Percentiles rank a stretch among this genome's conserved stretches.
phyloP scores from a whole-genome alignment of 2,888 invertebrate species.

The Microdon myrmicae region DNA sequence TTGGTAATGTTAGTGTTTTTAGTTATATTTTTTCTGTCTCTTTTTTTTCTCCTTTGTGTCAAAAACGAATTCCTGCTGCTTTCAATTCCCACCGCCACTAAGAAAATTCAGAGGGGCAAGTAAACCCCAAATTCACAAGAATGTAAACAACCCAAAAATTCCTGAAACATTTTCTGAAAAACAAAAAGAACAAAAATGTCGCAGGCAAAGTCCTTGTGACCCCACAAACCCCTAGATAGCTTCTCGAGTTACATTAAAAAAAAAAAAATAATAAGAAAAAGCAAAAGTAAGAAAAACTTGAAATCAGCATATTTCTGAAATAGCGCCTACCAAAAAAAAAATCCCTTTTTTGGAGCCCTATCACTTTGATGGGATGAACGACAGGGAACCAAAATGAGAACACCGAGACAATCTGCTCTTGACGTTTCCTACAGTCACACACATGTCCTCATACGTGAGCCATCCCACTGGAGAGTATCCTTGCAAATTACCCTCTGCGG shows the following conservation, averaged over 20 bases:
- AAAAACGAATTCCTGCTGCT: constrained; percentile 10
- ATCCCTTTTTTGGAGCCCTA: constrained; percentile 31
- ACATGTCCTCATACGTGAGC: constrained; percentile 9
- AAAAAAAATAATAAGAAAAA: background rate
- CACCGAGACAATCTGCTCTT: constrained; percentile 30
- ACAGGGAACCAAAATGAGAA: constrained; percentile 8
- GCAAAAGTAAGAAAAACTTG: constrained; percentile 17
- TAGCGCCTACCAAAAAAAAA: constrained; percentile 29
- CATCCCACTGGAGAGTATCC: constrained; percentile 1
- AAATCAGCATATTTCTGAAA: constrained; percentile 46
- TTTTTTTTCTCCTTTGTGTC: background rate
- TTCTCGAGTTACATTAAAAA: constrained; percentile 1
- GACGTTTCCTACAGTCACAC: constrained; percentile 22
- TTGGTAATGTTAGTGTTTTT: background rate
- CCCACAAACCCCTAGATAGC: constrained; percentile 4
- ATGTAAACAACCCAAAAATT: constrained; percentile 17
- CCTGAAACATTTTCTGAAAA: constrained; percentile 19
- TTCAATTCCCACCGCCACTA: constrained; percentile 31
- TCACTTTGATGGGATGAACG: constrained; percentile 24
- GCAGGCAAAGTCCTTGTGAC: too few species aligned
- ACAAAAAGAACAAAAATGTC: too few species aligned
- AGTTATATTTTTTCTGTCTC: constrained; percentile 3
- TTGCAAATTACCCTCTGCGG: background rate
- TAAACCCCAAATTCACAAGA: constrained; percentile 9
- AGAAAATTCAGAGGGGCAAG: constrained; percentile 36